Evolutionary conservation across 2,797 vertebrate genomes (phyloP), one percentile per base, ranked within the genome.

Genomic region (Microcaecilia unicolor): DNA sequence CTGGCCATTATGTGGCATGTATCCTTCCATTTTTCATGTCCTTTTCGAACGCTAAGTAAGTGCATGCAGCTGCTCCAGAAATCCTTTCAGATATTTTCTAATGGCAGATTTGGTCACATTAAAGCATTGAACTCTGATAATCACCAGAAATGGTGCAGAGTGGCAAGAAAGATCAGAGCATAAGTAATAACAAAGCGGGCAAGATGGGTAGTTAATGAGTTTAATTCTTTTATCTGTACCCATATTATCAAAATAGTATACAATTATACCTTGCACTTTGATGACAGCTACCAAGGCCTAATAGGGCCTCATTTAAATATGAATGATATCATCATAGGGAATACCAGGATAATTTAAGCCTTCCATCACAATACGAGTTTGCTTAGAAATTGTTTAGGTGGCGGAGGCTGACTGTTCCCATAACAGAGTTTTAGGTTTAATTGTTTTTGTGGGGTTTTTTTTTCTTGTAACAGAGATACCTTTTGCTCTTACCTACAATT

Each of bases 301-400:
- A 74, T 79, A 67, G 64, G 51, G 63, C 64, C 62, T 75, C 72
- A 81, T 82, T 81, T 80, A 72, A 80, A 81, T 80, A 63, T 77
- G 67, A 81, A 77, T 78, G 66, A 68, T 68, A 61, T 32, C 64
- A 76, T 72, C 52, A 51, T 58, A 61, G 64, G 9, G 69, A 69
- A 72, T 43, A 26, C 55, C 49, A 36, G 51, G 52, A 51, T 64
- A 53, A 74, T 75, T 68, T 66, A 66, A 78, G 66, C 61, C 60
- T 72, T 44, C 61, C 46, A 31, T 51, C 51, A 48, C 51, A 48
- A 71, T 23, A 20, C 34, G 41, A 54, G 37, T 23, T 0, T 35
- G 48, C 28, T 43, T 56, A 52, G 66, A 48, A 52, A 31, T 32
- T 20, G 44, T 19, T 31, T 46, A n/a, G 66, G 67, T 61, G 25